phyloP scores from a whole-genome alignment of 2,888 invertebrate species.

The Eutolmus rufibarbis region DNA sequence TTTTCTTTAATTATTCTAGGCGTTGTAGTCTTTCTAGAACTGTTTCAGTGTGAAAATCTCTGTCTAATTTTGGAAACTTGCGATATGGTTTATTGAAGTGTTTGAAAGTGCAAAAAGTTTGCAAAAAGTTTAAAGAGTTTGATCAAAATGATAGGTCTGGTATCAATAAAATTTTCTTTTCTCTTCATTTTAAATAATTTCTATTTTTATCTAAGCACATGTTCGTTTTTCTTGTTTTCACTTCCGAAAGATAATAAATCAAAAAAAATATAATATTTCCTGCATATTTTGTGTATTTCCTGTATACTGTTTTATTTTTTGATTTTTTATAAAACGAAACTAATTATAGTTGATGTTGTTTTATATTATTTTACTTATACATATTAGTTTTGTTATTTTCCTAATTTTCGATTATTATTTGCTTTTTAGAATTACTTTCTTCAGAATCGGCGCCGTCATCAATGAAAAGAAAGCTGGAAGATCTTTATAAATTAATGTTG shows the following conservation, averaged over 20 bases:
- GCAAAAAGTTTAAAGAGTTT: not conserved
- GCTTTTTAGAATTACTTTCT: slow-evolving; percentile 56
- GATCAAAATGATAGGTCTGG: not conserved
- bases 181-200: not conserved
- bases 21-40: not conserved
- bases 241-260: not conserved
- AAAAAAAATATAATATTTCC: too few relatives aligned
- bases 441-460: slow-evolving; percentile 61
- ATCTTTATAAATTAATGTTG: slow-evolving; percentile 81
- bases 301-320: too few relatives aligned
- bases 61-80: not conserved
- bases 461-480: slow-evolving; percentile 74
- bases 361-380: slow-evolving; percentile 22
- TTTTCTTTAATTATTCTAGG: not conserved
- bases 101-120: not conserved
- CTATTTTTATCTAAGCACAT: not conserved
- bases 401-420: slow-evolving; percentile 24
- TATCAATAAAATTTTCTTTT: not conserved
- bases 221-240: not conserved
- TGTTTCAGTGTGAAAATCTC: not conserved
- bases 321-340: not conserved
- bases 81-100: not conserved
- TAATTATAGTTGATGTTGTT: not conserved
- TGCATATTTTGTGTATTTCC: too few relatives aligned
- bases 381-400: slow-evolving; percentile 17